Conservation (phyloP, 2,113 vertebrate species). For the Anarhynchus alexandrinus region DNA sequence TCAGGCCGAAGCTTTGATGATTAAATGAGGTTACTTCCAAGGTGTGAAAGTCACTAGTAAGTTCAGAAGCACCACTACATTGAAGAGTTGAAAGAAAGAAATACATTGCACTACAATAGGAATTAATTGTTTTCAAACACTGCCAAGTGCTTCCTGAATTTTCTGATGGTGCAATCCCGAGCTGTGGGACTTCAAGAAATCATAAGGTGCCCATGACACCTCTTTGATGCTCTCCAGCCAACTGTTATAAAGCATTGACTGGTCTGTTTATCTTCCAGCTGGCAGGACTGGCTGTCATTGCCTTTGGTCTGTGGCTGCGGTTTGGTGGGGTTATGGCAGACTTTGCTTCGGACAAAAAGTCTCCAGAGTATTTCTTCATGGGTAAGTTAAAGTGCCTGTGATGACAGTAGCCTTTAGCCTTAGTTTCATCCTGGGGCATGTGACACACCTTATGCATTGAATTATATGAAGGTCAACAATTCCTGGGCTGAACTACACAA, state of each 20-base stretch:
- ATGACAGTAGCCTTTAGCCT: background rate
- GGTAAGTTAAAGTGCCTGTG: constrained; percentile 78
- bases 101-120: background rate
- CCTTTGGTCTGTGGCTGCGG: constrained; percentile 92
- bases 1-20: background rate
- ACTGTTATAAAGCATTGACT: background rate
- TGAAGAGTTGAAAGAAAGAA: background rate
- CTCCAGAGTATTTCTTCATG: constrained; percentile 88
- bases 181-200: background rate
- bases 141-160: background rate
- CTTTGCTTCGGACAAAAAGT: constrained; percentile 79
- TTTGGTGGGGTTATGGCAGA: constrained; percentile 85
- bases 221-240: background rate
- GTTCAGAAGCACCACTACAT: background rate
- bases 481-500: background rate
- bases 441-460: background rate
- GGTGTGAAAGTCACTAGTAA: background rate
- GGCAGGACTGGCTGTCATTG: constrained; percentile 88
- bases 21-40: background rate
- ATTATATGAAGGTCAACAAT: background rate
- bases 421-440: background rate
- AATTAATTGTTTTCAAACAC: background rate
- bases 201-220: background rate
- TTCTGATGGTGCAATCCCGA: background rate
- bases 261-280: constrained; percentile 76